phyloP scores from a whole-genome alignment of 2,113 vertebrate genomes.

The Panthera uncia region DNA sequence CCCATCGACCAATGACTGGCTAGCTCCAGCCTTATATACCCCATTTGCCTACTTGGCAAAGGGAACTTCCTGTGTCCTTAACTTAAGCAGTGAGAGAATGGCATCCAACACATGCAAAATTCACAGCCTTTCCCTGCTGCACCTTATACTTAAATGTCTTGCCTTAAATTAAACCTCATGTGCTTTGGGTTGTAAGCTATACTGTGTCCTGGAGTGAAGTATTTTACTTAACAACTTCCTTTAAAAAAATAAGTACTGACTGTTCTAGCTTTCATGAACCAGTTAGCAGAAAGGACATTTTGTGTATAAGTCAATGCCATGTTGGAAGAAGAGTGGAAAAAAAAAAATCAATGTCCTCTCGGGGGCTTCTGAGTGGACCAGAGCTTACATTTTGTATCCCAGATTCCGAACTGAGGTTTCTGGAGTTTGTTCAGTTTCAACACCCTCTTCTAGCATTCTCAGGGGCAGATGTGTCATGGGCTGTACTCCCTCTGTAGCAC shows the following conservation, averaged over 20 bases:
- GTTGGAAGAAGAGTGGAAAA: conserved; percentile 21
- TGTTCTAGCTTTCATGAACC: conserved; percentile 50
- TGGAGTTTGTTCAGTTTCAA: conserved; percentile 29
- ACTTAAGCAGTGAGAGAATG: not conserved
- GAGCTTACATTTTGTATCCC: conserved; percentile 58
- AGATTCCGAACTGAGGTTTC: conserved; percentile 48
- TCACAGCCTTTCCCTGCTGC: not conserved
- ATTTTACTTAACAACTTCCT: conserved; percentile 62
- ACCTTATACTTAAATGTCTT: not conserved
- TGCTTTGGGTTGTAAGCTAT: conserved; percentile 36
- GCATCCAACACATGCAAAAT: not conserved
- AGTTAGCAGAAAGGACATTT: conserved; percentile 30
- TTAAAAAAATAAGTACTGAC: conserved; percentile 43
- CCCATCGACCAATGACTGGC: not conserved
- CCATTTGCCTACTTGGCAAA: not conserved
- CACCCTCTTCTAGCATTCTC: not conserved
- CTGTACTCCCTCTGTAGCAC: not conserved
- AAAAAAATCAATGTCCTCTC: conserved; percentile 37
- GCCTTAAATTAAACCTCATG: not conserved
- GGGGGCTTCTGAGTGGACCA: not conserved
- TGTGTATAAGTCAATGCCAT: conserved; percentile 40
- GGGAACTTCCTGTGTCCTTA: not conserved
- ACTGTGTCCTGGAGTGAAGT: conserved; percentile 47
- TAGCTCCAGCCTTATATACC: not conserved
- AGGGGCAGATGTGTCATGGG: not conserved